phyloP scores from a whole-genome alignment of 1,140 invertebrate species.

The Brachionus rotundiformis region DNA sequence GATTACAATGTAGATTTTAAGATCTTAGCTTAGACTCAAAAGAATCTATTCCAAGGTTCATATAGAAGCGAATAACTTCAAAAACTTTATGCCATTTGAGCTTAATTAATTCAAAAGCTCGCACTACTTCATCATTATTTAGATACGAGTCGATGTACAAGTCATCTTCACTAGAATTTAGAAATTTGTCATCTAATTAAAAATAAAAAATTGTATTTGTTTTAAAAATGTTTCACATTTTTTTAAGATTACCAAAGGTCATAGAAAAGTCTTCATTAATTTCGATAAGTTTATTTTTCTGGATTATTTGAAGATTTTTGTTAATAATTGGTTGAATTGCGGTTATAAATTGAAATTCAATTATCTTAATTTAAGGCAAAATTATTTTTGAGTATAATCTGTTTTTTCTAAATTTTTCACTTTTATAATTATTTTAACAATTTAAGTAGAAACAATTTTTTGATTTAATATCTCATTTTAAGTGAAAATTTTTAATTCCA shows the following conservation, averaged over 20 bases:
- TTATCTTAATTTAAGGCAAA: not conserved
- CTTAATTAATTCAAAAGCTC: constrained; percentile 23
- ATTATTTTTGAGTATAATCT: too few species aligned
- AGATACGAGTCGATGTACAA: constrained; percentile 26
- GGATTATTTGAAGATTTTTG: constrained; percentile 41
- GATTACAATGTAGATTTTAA: not conserved
- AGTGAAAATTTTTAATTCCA: too few species aligned
- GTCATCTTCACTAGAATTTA: not conserved
- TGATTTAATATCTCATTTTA: too few species aligned
- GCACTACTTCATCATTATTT: constrained; percentile 4
- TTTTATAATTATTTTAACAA: too few species aligned
- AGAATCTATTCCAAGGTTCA: constrained; percentile 37
- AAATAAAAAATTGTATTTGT: too few species aligned
- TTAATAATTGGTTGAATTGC: constrained; percentile 43
- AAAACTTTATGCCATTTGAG: constrained; percentile 38
- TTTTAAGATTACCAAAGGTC: not conserved
- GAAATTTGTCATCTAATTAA: constrained; percentile 14
- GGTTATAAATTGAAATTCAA: constrained; percentile 51
- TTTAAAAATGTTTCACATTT: not conserved
- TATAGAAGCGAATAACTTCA: constrained; percentile 23
- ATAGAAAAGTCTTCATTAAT: not conserved
- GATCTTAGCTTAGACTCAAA: constrained; percentile 5
- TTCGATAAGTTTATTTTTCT: constrained; percentile 40
- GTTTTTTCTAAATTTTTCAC: too few species aligned
- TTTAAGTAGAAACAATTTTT: too few species aligned